Percentiles rank a stretch among this genome's conserved stretches.
Conservation (phyloP, 2,888 invertebrate genomes). For the Drosophila paramelanica region DNA sequence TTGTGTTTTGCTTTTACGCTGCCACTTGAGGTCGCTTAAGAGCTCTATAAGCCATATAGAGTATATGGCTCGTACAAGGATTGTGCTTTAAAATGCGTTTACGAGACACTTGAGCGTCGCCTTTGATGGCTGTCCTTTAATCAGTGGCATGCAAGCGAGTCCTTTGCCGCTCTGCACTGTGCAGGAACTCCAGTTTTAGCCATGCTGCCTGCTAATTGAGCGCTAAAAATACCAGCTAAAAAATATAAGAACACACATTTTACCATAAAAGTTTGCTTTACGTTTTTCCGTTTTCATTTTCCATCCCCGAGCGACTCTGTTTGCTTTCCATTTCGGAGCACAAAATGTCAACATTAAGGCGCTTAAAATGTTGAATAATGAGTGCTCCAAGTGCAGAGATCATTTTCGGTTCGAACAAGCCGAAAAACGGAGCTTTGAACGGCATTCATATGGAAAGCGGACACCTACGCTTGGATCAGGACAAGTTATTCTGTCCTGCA, state of each 20-base stretch:
- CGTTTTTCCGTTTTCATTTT: conserved; percentile 3
- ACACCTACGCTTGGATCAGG: too few species aligned
- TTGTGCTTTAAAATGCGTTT: conserved; percentile 56
- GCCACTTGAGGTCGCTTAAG: conserved; percentile 38
- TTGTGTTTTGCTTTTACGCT: conserved; percentile 9
- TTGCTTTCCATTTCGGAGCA: conserved; percentile 21
- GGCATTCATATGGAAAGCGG: not conserved
- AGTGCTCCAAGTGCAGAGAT: conserved; percentile 8
- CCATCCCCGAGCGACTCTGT: conserved; percentile 6
- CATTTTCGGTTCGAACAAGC: not conserved
- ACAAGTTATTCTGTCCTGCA: too few species aligned
- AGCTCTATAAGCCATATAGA: conserved; percentile 42
- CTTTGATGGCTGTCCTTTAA: conserved; percentile 49
- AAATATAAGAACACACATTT: conserved; percentile 11
- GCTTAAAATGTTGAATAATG: conserved; percentile 6
- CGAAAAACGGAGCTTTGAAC: not conserved
- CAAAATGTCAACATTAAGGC: conserved; percentile 13
- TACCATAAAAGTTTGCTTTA: conserved; percentile 4
- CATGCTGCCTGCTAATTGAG: conserved; percentile 56
- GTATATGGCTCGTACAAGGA: conserved; percentile 33
- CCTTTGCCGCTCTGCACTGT: conserved; percentile 4
- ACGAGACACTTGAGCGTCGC: conserved; percentile 46
- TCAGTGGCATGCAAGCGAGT: conserved; percentile 34
- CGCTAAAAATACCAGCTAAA: conserved; percentile 46
- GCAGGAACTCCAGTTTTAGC: conserved; percentile 7